Evolutionary conservation across 2,888 invertebrate genomes (phyloP).

Genomic region (Catonia carolina): DNA sequence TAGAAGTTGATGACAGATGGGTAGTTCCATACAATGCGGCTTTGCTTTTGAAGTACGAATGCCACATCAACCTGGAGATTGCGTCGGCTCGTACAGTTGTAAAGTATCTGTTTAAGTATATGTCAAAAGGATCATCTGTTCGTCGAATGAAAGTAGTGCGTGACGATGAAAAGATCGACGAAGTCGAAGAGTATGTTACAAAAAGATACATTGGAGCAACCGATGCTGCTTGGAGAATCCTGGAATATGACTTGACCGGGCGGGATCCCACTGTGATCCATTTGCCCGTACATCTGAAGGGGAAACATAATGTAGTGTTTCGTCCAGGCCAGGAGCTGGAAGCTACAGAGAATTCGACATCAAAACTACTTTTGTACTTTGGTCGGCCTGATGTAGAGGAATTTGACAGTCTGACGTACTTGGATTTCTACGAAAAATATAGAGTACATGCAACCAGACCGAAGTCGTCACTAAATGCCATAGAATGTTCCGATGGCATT

Average conservation of each 20-base stretch:
- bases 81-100: constrained; percentile 21
- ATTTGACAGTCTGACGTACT: constrained; percentile 17
- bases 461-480: background rate
- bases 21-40: constrained; percentile 23
- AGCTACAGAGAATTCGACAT: background rate
- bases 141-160: constrained; percentile 10
- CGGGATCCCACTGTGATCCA: no score
- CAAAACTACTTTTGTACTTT: constrained; percentile 18
- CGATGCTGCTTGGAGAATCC: no score
- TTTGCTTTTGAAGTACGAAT: constrained; percentile 17
- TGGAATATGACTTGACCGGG: no score
- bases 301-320: constrained; percentile 11
- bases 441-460: constrained; percentile 6
- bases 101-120: constrained; percentile 23
- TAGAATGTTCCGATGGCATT: background rate
- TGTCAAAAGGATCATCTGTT: constrained; percentile 18
- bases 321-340: background rate
- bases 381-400: constrained; percentile 5
- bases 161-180: constrained; percentile 10
- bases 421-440: no score
- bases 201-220: no score
- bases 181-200: constrained; percentile 25
- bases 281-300: no score
- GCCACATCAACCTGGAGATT: constrained; percentile 22
- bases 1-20: constrained; percentile 19